Percentiles rank a stretch among this genome's conserved stretches.
phyloP scores from a whole-genome alignment of 1,140 invertebrate genomes.

The Drosophila orosa region DNA sequence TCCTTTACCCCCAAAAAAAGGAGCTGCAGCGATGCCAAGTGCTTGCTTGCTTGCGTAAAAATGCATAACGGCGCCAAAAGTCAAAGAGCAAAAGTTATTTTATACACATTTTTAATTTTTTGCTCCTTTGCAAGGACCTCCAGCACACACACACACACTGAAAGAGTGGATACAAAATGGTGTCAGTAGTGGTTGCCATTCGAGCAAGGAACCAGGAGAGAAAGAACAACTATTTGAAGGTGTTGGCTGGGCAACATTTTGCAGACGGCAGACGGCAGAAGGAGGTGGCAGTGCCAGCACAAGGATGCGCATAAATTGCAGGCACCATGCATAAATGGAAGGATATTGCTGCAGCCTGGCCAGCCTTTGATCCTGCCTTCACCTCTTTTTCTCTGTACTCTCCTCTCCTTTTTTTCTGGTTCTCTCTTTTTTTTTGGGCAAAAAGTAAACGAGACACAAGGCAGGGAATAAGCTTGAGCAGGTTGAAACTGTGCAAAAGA shows the following conservation, averaged over 20 bases:
- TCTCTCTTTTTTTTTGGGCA: neutral
- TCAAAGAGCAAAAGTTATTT: constrained; percentile 77
- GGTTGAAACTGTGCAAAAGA: neutral
- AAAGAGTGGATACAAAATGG: constrained; percentile 56
- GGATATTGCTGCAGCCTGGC: constrained; percentile 53
- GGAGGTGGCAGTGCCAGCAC: constrained; percentile 36
- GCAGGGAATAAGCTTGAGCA: constrained; percentile 1
- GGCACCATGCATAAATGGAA: constrained; percentile 69
- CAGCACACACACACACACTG: constrained; percentile 18
- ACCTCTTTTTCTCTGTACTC: constrained; percentile 2
- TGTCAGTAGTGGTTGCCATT: constrained; percentile 72
- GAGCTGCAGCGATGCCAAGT: constrained; percentile 52
- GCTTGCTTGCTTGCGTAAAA: constrained; percentile 64
- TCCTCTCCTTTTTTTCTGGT: neutral
- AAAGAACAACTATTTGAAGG: constrained; percentile 63
- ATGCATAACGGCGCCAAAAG: constrained; percentile 74
- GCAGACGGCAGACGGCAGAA: constrained; percentile 23
- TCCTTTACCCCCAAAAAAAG: constrained; percentile 42
- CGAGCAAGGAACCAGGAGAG: constrained; percentile 12
- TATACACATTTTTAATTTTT: constrained; percentile 70
- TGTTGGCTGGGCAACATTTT: constrained; percentile 73
- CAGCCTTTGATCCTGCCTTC: constrained; percentile 29
- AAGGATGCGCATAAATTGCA: constrained; percentile 72
- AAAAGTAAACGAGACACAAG: constrained; percentile 25
- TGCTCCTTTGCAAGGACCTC: constrained; percentile 35